Evolutionary conservation across 1,140 invertebrate species (phyloP), one percentile per base, ranked within the genome.

Genomic region (Lordiphosa collinella): DNA sequence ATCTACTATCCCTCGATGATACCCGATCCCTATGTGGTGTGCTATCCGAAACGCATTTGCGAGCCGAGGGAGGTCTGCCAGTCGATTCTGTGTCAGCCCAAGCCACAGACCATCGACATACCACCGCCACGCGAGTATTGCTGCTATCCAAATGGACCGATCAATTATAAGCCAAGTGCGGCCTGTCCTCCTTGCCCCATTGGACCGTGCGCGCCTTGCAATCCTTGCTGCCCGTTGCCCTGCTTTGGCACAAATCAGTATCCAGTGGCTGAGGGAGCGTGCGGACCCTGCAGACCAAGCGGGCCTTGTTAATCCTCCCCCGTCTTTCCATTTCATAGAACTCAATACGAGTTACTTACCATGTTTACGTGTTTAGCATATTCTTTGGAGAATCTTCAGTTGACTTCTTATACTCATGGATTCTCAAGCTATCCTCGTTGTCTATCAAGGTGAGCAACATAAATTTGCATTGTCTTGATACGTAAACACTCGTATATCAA

Each of bases 21-120:
- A 43, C 69, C 75, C n/a, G 80, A 85, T 61, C 80, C 80, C 1
- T 85, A 71, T 66, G 72, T 85, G 34, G 72, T 85, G 9, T 85
- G 80, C 44, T 76, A 71, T 67, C 72, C 76, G 7, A 76, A 80
- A 44, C 54, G 63, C 1, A 66, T 86, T 7, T 74, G 69, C 12
- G 75, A 80, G 18, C 80, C 80, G n/a, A 43, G 69, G 6, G 80
- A 86, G 60, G 62, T 86, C 10, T 86, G 80, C 46, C 80, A 82
- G 48, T 68, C 69, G 29, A 66, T 86, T 32, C 43, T 86, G 25
- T 86, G 80, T 16, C 80, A 86, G 22, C 80, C 80, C 18, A 86
- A 86, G 36, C 76, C 80, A 0, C 80, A 86, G 60, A 59, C 65
- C 0, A 65, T 86, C 11, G 74, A 82, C 61, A 63, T 86, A 37